Percentiles rank a stretch among this genome's conserved stretches.
These are phyloP conservation scores for Thymelicus acteon DNA, from an alignment of 2,888 invertebrate species.

Conservation along the genomic window DNA sequence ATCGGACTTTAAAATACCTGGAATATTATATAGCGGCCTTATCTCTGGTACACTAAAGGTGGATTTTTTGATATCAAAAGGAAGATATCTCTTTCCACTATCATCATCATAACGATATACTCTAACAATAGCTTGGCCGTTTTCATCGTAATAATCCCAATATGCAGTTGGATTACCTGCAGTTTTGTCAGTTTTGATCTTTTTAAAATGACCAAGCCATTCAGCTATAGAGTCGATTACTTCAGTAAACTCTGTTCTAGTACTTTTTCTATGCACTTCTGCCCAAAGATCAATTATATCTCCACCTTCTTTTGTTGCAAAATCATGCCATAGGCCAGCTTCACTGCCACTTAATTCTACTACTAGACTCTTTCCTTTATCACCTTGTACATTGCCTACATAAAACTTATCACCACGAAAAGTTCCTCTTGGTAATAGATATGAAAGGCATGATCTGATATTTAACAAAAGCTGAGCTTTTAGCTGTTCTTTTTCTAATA, in stretches of 20 bases:
- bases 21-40: too few relatives aligned
- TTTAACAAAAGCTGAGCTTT: conserved; percentile 7
- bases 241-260: too few relatives aligned
- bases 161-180: too few relatives aligned
- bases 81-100: conserved; percentile 9
- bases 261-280: too few relatives aligned
- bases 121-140: conserved; percentile 8
- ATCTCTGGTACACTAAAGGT: conserved; percentile 17
- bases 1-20: too few relatives aligned
- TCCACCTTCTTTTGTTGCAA: conserved; percentile 25
- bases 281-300: conserved; percentile 27
- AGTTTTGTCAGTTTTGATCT: too few relatives aligned
- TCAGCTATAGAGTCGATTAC: too few relatives aligned
- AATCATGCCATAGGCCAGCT: conserved; percentile 27
- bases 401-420: too few relatives aligned
- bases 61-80: conserved; percentile 19
- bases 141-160: conserved; percentile 24
- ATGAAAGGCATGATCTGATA: too few relatives aligned
- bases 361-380: conserved; percentile 26
- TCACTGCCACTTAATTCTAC: conserved; percentile 22
- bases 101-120: too few relatives aligned
- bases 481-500: conserved; percentile 8
- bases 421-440: too few relatives aligned
- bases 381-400: conserved; percentile 11
- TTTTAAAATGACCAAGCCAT: too few relatives aligned